Base-by-base conservation (phyloP, 2,113 vertebrate genomes). In the Anarrhichthys ocellatus region DNA sequence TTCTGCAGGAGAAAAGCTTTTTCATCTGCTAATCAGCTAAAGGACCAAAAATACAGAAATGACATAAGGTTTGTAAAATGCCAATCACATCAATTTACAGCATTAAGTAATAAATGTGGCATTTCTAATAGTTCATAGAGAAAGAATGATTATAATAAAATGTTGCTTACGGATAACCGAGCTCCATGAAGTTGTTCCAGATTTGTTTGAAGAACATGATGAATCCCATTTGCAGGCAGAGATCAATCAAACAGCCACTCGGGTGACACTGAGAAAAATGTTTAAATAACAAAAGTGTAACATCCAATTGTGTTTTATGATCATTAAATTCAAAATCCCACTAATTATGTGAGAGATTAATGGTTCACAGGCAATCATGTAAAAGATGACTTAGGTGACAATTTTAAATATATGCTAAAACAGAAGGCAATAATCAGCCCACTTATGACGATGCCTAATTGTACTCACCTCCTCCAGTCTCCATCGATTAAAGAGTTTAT, bases 161-260 rank as follows among this genome's bases (percentile, higher is more conserved):
- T 4, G 74, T 76, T 24, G 92, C 95, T 94, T 92, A 99, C 98
- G 98, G 98, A 91, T 97, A 99, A 84, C 98, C 98, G 2, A 99
- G 95, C 85, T 99, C 98, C 98, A 99, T 99, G 89, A 99, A 99
- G 92, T 99, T 99, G 92, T 99, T 99, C 98, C 98, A 99, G 94
- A 99, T 99, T 90, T 99, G 98, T 92, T 99, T 99, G 90, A 99
- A 95, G 90, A 99, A 97, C 98, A 99, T 99, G 87, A 99, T 99
- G 67, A 99, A 97, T 65, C 98, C 97, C 98, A 99, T 99, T 93
- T 99, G 98, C 84, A 99, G 95, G 81, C 98, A 99, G n/a, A 99
- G 95, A 92, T 99, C 98, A 93, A 99, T 99, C 92, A 99, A 94
- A 83, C 98, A 99, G 87, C 98, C 98, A 58, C 98, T 99, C 0